Base-by-base conservation (phyloP, 2,888 invertebrate species). In the Phalera bucephala region DNA sequence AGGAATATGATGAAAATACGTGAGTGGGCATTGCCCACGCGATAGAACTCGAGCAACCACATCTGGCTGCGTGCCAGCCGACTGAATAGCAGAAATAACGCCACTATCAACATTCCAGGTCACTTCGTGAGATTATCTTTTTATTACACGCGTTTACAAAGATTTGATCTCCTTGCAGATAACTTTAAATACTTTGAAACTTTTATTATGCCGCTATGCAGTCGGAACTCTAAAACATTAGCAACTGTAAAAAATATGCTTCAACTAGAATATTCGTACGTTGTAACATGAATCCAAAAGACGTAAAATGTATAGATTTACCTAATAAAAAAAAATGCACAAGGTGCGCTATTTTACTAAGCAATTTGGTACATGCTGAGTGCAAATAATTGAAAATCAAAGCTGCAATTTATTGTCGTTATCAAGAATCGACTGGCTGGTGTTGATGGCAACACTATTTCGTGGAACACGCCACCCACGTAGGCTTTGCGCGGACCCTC, bases 101-200 rank as follows among this genome's bases (percentile, higher is more conserved):
- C 78, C 76, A 81, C 84, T 84, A 85, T 84, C 81, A 84, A 83
- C 82, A 87, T 88, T 85, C 87, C 86, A 87, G 87, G 80, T 81
- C 87, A 87, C 80, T 83, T 79, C 72, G 71, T 72, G 73, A 65
- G 73, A 84, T 82, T 80, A 82, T 80, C 72, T 79, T 80, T 76
- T 80, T 82, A 75, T 76, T 78, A 66, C 59, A 45, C 45, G 33
- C 46, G 38, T 51, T 54, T 45, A 52, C 51, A 57, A 60, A 56
- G 54, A 58, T 67, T 54, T 60, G 50, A 65, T 56, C 57, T 51
- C 46, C 32, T 51, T 50, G 38, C 48, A 46, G 39, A 60, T 52
- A 52, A 52, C 56, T 48, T 40, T 56, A 57, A 52, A 47, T 36
- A 40, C 52, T 46, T 40, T n/a, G 12, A 6, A 13, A 7, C 26